These are phyloP conservation scores for Chirona hameri DNA, from an alignment of 2,888 invertebrate genomes.

Conservation along the genomic window DNA sequence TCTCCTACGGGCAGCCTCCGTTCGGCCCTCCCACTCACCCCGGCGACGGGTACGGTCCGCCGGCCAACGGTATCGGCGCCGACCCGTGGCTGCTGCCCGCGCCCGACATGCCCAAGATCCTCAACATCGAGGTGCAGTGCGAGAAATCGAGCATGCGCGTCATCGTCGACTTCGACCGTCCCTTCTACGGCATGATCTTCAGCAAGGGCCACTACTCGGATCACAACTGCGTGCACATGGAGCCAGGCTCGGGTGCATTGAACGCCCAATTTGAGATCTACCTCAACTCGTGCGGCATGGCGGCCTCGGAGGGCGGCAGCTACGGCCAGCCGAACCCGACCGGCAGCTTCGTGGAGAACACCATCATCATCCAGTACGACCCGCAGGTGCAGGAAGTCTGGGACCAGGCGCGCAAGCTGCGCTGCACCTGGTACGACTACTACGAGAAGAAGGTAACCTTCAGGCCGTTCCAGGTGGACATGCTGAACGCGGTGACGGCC, in stretches of 20 bases:
- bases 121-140: slow-evolving; percentile 82
- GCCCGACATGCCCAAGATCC: slow-evolving; percentile 87
- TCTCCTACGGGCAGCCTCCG: neutral
- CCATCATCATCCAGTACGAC: slow-evolving; percentile 85
- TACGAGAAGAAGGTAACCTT: slow-evolving; percentile 93
- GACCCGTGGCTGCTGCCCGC: slow-evolving; percentile 81
- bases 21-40: neutral
- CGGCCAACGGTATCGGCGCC: slow-evolving; percentile 49
- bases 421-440: slow-evolving; percentile 95
- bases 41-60: slow-evolving; percentile 5
- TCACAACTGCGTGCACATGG: slow-evolving; percentile 83
- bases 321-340: slow-evolving; percentile 79
- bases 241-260: slow-evolving; percentile 83
- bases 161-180: slow-evolving; percentile 89
- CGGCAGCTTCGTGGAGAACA: slow-evolving; percentile 90
- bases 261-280: slow-evolving; percentile 92
- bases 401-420: slow-evolving; percentile 87
- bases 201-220: slow-evolving; percentile 69
- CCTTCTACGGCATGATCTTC: slow-evolving; percentile 94
- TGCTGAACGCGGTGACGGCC: slow-evolving; percentile 90
- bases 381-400: slow-evolving; percentile 70
- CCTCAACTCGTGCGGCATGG: slow-evolving; percentile 89
- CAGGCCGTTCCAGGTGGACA: slow-evolving; percentile 91
- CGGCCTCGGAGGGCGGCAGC: slow-evolving; percentile 72
- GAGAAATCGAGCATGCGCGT: slow-evolving; percentile 94